Evolutionary conservation across 2,113 vertebrate genomes (phyloP).

Genomic region (Mus pahari): DNA sequence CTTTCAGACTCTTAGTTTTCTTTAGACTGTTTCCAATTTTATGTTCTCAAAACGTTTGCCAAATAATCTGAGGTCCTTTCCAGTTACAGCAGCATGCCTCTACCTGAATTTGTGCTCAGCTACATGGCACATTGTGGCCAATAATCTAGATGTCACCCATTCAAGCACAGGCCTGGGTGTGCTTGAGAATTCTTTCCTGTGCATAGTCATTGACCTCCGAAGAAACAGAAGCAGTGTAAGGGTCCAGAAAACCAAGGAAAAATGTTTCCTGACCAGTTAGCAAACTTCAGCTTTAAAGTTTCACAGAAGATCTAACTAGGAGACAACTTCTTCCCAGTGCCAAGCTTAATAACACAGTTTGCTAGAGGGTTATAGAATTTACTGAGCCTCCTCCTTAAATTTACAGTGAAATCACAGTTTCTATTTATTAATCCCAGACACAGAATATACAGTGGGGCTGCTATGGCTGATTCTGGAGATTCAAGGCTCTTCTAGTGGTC

Average conservation of each 20-base stretch:
- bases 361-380: fast-evolving
- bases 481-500: not conserved
- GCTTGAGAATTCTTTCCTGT: not conserved
- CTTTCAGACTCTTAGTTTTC: not conserved
- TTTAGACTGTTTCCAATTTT: not conserved
- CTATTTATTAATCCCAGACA: not conserved
- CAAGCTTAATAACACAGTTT: not conserved
- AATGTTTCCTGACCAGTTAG: not conserved
- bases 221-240: not conserved
- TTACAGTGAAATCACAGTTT: not conserved
- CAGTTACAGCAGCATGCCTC: fast-evolving
- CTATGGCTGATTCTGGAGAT: not conserved
- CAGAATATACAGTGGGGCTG: not conserved
- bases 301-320: not conserved
- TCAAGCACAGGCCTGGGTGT: not conserved
- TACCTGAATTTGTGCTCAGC: not conserved
- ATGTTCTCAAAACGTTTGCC: not conserved
- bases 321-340: not conserved
- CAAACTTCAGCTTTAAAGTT: not conserved
- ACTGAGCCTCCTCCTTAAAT: not conserved
- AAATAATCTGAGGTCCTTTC: too few species aligned
- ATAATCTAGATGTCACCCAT: not conserved
- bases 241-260: not conserved
- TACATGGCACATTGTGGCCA: not conserved
- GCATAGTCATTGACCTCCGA: not conserved